Base-by-base conservation (phyloP, 2,113 vertebrate species). In the Addax nasomaculatus region DNA sequence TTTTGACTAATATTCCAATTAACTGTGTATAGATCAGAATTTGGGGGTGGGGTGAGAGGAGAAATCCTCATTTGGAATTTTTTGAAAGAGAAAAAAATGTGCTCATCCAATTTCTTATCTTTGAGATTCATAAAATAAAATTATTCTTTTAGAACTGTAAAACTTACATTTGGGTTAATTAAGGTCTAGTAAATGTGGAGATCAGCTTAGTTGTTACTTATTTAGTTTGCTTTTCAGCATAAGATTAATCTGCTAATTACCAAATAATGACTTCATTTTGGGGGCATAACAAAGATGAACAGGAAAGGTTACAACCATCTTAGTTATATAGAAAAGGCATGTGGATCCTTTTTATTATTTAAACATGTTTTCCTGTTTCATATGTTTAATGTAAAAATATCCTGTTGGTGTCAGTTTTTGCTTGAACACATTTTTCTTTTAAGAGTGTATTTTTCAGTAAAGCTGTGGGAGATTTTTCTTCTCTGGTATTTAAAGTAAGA, bases 401-500 rank as follows among this genome's bases (percentile, higher is more conserved):
- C 30, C 67, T 79, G 21, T 19, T 92, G n/a, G 47, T 89, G 62
- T 97, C 94, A 84, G 76, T 55, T 89, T 96, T 96, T 97, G 62
- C 64, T 93, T 60, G 62, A 96, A 97, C 78, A 97, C 17, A 60
- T 83, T 97, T 98, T 97, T 94, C 92, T 96, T 95, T 96, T 90
- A 55, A 95, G 94, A 93, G 21, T 81, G 12, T 78, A 73, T 76
- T 98, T 96, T 85, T 88, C 67, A 55, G 30, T 55, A 94, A 90
- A 89, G 19, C 67, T 89, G 67, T 94, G 92, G 78, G 85, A 95
- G 58, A 76, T 79, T 96, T 81, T 97, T 84, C 70, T 96, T 95
- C 93, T 94, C 84, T 97, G 94, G 89, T 92, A 96, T 97, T 98
- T 95, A 91, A 97, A 98, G 89, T 91, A 97, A 97, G 98, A 98